Evolutionary conservation across 2,797 vertebrate genomes (phyloP).

Genomic region (Pseudochirops cupreus): DNA sequence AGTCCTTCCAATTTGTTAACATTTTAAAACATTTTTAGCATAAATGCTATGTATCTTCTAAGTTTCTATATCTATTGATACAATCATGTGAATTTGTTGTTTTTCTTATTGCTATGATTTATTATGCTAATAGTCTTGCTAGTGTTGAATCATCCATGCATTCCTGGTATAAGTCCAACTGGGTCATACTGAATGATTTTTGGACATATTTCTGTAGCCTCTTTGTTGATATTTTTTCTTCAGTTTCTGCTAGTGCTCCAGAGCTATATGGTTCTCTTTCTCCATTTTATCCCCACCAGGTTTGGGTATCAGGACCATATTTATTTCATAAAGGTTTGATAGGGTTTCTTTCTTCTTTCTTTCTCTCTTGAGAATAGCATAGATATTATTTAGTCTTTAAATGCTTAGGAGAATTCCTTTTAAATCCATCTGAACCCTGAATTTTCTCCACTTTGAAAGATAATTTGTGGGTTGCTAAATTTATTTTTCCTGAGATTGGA

Average conservation of each 20-base stretch:
- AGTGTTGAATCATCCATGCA: not conserved
- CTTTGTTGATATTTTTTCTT: not conserved
- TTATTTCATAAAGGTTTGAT: not conserved
- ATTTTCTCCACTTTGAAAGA: not conserved
- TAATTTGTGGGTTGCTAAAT: not conserved
- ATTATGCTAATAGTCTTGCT: not conserved
- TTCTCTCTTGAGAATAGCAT: not conserved
- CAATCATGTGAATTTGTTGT: not conserved
- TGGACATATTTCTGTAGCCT: not conserved
- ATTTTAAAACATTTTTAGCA: not conserved
- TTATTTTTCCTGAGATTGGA: not conserved
- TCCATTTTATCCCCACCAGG: not conserved
- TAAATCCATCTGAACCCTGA: not conserved
- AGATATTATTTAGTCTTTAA: not conserved
- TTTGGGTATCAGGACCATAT: not conserved
- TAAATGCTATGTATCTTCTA: not conserved
- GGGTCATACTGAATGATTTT: not conserved
- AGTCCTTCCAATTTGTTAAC: not conserved
- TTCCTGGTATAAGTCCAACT: not conserved
- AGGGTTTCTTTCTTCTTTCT: too few species aligned
- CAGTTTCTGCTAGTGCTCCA: not conserved
- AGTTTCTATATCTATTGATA: not conserved
- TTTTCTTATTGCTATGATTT: not conserved
- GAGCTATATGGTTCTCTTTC: not conserved
- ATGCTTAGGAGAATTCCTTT: not conserved